Evolutionary conservation across 2,888 invertebrate species (phyloP), one percentile per base, ranked within the genome.

Genomic region (Scaptomyza reducta): DNA sequence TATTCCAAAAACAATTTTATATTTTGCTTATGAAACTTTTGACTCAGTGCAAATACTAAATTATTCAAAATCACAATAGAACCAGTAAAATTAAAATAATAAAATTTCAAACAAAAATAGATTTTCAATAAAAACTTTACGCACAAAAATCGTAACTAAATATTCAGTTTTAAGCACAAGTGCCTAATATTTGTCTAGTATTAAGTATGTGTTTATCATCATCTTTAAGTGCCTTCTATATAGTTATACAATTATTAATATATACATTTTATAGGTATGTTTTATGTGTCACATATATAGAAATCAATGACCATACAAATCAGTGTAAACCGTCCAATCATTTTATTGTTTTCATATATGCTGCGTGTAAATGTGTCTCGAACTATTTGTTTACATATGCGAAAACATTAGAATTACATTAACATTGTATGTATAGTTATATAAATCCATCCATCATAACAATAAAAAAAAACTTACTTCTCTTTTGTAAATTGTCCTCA

Each of bases 271-370:
- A 44, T 70, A 60, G 68, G 49, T 87, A 86, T 88, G 83, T 74
- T 66, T 70, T 79, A 76, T 83, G 87, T 70, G 82, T 83, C 88
- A 68, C 88, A 88, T 83, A 83, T 75, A 60, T 86, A 71, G 70
- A 49, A 62, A 46, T 6, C 27, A 82, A 71, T 35, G 88, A 88
- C 83, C 88, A 83, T 88, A 88, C 70, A 50, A 68, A 84, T 90
- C 91, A 91, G 90, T 89, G 79, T 78, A 79, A 89, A 88, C 90
- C 90, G 90, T 90, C 90, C 90, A 90, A 85, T 88, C 49, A 72
- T 68, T 70, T 83, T 76, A 64, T 87, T 87, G 77, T 89, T 79
- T 84, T 76, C 77, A 65, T 69, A 67, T 11, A 42, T 51, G 16
- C 46, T 64, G 62, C 70, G 46, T 81, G 79, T 77, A 71, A 64